Evolutionary conservation across 2,797 vertebrate species (phyloP), one percentile per base, ranked within the genome.

Genomic region (Schizopygopsis malacanthus): DNA sequence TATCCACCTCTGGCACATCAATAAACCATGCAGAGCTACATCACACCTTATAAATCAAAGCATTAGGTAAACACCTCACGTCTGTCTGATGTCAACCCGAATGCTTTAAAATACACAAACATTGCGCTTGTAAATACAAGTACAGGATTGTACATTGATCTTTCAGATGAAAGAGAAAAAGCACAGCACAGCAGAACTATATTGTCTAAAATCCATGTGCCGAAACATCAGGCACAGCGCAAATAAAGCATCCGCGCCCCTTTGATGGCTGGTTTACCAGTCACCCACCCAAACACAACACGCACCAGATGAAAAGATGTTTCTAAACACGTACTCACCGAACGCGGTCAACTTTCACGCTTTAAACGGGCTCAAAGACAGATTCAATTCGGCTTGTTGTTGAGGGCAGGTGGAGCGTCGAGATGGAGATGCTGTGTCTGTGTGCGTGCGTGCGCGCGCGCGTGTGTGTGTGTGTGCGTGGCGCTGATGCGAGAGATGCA

Each of bases 401-500:
- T 33, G 59, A 65, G 52, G 85, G 41, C 85, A 81, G 84, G 84
- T 25, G 85, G 78, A 85, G 78, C 67, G 73, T 25, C 13, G 85
- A 80, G 86, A 84, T 10, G 79, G 63, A 83, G 75, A 72, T 61
- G 86, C 90, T 87, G 89, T 87, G 87, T 84, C 89, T 56, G 59
- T 33, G 56, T 20, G 33, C 4, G 43, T 15, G 22, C 20, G 59
- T 20, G 59, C 5, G 33, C 5, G 43, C 6, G 22, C 1, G 43
- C 6, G 72, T 2, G 45, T 6, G 16, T 2, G 45, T 6, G 16
- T 79, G 85, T 85, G 87, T 90, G 90, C 87, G 87, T 89, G 88
- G 92, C 90, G 90, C 79, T 79, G 91, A 81, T 87, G 89, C 71
- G 85, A 75, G 69, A 79, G 89, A 87, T 91, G 91, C 89, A 91